Conservation (phyloP, 2,888 invertebrate genomes). For the Plagodis pulveraria region DNA sequence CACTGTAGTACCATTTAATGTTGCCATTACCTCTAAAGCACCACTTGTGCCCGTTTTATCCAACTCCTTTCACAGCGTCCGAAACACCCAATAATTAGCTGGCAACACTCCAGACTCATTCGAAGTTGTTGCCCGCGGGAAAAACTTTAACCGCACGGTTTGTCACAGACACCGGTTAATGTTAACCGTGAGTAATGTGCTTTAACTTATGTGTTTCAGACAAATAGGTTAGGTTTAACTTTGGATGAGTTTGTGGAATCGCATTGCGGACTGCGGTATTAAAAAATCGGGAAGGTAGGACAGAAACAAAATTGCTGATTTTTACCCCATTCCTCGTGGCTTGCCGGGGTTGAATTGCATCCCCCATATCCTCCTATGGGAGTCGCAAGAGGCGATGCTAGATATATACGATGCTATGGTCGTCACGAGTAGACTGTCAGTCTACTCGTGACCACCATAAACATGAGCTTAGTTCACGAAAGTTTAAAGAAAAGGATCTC, state of each 20-base stretch:
- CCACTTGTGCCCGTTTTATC: conserved; percentile 15
- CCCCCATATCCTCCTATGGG: too few species aligned
- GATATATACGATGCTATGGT: too few species aligned
- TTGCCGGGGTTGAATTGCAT: too few species aligned
- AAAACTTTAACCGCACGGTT: conserved; percentile 37
- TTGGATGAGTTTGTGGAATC: conserved; percentile 2
- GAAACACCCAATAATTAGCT: conserved; percentile 41
- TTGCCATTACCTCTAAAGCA: conserved; percentile 16
- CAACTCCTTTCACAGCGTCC: conserved; percentile 23
- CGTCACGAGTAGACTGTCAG: too few species aligned
- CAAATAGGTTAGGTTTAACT: conserved; percentile 16
- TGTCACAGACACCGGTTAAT: conserved; percentile 31
- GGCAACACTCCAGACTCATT: conserved; percentile 41
- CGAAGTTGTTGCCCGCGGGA: conserved; percentile 35
- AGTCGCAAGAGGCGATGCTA: too few species aligned
- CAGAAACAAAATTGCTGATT: too few species aligned
- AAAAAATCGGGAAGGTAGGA: too few species aligned
- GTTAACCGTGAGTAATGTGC: conserved; percentile 25
- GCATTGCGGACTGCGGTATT: not conserved
- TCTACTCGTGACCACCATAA: too few species aligned
- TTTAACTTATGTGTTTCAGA: conserved; percentile 27
- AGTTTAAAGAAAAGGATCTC: too few species aligned
- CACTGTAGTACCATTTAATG: conserved; percentile 9
- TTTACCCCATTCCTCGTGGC: too few species aligned
- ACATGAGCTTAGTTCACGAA: too few species aligned